Evolutionary conservation across 2,888 invertebrate genomes (phyloP).

Genomic region (Ellobium chinense): DNA sequence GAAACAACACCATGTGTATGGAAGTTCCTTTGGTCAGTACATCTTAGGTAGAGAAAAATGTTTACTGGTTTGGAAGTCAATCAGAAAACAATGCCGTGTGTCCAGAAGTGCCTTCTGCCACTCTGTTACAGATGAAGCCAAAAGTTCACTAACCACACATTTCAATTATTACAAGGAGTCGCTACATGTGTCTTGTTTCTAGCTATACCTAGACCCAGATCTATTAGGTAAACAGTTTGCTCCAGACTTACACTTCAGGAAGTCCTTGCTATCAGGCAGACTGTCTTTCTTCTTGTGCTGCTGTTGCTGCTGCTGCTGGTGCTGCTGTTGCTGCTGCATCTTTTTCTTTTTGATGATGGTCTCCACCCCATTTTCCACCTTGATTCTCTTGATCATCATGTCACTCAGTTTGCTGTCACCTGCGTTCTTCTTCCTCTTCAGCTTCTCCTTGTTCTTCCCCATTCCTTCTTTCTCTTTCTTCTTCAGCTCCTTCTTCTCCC

Average conservation of each 20-base stretch:
- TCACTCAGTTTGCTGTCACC: conserved; percentile 61
- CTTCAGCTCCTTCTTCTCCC: conserved; percentile 39
- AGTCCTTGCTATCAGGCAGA: conserved; percentile 16
- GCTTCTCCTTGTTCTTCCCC: conserved; percentile 64
- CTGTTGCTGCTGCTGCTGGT: conserved; percentile 24
- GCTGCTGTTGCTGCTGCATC: conserved; percentile 22
- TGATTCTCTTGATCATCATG: conserved; percentile 55
- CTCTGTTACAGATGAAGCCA: no score
- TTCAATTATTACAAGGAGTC: no score
- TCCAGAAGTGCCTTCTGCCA: no score
- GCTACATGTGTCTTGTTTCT: no score
- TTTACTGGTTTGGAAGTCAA: no score
- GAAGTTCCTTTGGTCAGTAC: no score
- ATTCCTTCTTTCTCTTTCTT: conserved; percentile 43
- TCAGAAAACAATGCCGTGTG: no score
- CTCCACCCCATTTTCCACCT: conserved; percentile 57
- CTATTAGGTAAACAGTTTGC: no score
- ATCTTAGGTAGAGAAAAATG: no score
- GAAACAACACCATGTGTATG: no score
- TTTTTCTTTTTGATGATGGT: conserved; percentile 51
- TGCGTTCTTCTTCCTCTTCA: conserved; percentile 59
- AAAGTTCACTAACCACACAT: no score
- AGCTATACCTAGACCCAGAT: no score
- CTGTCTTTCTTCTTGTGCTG: conserved; percentile 9
- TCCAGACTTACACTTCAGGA: conserved; percentile 31